Conservation (phyloP, 1,140 invertebrate genomes). For the Drosophila virilis region DNA sequence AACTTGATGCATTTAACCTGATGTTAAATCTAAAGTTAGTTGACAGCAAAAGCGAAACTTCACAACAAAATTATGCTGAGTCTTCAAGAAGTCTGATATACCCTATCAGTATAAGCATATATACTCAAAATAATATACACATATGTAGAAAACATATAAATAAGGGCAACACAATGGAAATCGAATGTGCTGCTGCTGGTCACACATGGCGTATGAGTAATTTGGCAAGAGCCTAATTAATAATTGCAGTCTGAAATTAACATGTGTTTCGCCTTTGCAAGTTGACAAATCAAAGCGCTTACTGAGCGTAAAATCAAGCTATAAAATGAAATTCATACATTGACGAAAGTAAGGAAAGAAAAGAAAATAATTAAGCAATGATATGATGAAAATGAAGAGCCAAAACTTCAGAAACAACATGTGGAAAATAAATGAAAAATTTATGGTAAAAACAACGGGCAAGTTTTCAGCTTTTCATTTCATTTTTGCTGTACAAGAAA, state of each 20-base stretch:
- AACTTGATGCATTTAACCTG: too few relatives aligned
- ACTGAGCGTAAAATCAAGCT: constrained; percentile 67
- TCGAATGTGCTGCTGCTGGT: constrained; percentile 24
- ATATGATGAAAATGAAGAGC: not conserved
- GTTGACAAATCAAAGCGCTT: constrained; percentile 65
- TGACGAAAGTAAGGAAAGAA: constrained; percentile 26
- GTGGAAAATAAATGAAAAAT: constrained; percentile 25
- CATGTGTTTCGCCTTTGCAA: constrained; percentile 61
- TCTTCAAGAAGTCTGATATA: too few relatives aligned
- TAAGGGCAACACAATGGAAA: too few relatives aligned
- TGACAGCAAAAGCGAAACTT: too few relatives aligned
- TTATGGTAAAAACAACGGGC: constrained; percentile 22
- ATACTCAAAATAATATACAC: too few relatives aligned
- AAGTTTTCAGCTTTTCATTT: constrained; percentile 60
- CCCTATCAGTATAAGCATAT: too few relatives aligned
- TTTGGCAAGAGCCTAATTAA: constrained; percentile 54
- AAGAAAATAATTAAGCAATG: constrained; percentile 16
- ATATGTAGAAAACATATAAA: too few relatives aligned
- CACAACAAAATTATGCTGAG: too few relatives aligned
- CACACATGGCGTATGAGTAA: constrained; percentile 62
- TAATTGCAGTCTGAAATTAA: constrained; percentile 57
- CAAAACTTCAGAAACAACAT: constrained; percentile 4
- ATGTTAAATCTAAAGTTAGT: too few relatives aligned
- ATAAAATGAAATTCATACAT: constrained; percentile 70
- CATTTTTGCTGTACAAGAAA: constrained; percentile 16